Evolutionary conservation across 2,888 invertebrate species (phyloP).

Genomic region (Notodromas monacha): DNA sequence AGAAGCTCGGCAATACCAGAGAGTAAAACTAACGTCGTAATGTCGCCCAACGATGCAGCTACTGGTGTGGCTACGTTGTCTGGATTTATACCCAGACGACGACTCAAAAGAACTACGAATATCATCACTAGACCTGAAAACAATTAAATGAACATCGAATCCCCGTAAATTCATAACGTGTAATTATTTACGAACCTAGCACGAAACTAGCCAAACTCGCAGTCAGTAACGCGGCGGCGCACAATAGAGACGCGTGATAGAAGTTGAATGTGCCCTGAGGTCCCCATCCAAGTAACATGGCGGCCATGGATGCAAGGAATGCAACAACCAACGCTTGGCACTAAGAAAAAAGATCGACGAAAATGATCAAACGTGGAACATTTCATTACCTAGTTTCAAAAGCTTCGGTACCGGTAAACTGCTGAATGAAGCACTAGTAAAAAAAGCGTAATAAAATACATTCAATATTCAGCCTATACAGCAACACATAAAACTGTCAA

Average conservation of each 20-base stretch:
- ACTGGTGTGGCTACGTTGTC: slow-evolving; percentile 79
- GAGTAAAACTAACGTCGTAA: slow-evolving; percentile 33
- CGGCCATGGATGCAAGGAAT: slow-evolving; percentile 5
- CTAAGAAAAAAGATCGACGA: too few species aligned
- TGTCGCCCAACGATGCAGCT: slow-evolving; percentile 61
- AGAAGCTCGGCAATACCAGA: background rate
- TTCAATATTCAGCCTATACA: too few species aligned
- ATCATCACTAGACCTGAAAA: slow-evolving; percentile 43
- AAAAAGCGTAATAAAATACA: too few species aligned
- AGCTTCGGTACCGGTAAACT: too few species aligned
- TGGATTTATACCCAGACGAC: slow-evolving; percentile 46
- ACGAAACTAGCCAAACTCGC: slow-evolving; percentile 51
- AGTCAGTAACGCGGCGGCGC: slow-evolving; percentile 50
- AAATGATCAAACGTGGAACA: too few species aligned
- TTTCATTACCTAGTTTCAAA: too few species aligned
- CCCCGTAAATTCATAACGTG: too few species aligned
- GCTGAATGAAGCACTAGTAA: too few species aligned
- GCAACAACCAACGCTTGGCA: slow-evolving; percentile 7
- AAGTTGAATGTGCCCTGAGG: slow-evolving; percentile 15
- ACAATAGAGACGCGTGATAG: slow-evolving; percentile 27
- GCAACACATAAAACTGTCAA: too few species aligned
- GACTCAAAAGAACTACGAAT: slow-evolving; percentile 41
- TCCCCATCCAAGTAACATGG: slow-evolving; percentile 1
- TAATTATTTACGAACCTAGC: slow-evolving; percentile 13
- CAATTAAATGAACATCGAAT: background rate